Conservation (phyloP, 2,113 vertebrate genomes). For the Paramormyrops kingsleyae region DNA sequence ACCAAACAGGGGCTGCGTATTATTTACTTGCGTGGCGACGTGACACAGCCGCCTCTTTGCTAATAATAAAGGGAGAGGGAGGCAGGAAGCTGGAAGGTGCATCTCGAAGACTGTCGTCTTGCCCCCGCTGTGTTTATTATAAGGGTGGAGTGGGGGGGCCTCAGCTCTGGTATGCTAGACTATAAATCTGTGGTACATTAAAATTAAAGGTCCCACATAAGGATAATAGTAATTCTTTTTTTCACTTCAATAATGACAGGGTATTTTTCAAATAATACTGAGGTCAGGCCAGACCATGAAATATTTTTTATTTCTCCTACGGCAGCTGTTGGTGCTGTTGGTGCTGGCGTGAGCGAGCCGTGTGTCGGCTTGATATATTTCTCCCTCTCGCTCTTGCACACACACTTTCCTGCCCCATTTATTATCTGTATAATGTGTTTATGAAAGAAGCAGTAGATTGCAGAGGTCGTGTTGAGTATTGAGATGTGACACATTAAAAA, state of each 20-base stretch:
- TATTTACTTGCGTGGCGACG: background rate
- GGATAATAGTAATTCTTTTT: slow-evolving; percentile 70
- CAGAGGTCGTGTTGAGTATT: background rate
- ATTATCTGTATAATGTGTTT: slow-evolving; percentile 38
- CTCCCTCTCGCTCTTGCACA: slow-evolving; percentile 30
- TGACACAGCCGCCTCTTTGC: background rate
- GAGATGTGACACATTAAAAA: background rate
- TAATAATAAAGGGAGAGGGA: background rate
- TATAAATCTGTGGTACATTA: slow-evolving; percentile 75
- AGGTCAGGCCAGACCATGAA: slow-evolving; percentile 65
- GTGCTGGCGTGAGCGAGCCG: slow-evolving; percentile 54
- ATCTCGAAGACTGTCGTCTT: slow-evolving; percentile 42
- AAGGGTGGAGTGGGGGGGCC: slow-evolving; percentile 58
- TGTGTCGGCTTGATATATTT: slow-evolving; percentile 46
- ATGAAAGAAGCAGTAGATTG: slow-evolving; percentile 41
- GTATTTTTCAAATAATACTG: slow-evolving; percentile 71
- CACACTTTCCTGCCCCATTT: slow-evolving; percentile 25
- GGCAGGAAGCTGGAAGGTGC: slow-evolving; percentile 29
- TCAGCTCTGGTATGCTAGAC: slow-evolving; percentile 65
- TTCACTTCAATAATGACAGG: slow-evolving; percentile 73
- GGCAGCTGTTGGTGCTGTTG: slow-evolving; percentile 58
- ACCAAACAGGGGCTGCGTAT: background rate
- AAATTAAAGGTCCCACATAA: slow-evolving; percentile 79
- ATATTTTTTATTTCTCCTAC: slow-evolving; percentile 58
- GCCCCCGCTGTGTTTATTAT: slow-evolving; percentile 57